Base-by-base conservation (phyloP, 2,113 vertebrate species). In the Limnothrissa miodon region DNA sequence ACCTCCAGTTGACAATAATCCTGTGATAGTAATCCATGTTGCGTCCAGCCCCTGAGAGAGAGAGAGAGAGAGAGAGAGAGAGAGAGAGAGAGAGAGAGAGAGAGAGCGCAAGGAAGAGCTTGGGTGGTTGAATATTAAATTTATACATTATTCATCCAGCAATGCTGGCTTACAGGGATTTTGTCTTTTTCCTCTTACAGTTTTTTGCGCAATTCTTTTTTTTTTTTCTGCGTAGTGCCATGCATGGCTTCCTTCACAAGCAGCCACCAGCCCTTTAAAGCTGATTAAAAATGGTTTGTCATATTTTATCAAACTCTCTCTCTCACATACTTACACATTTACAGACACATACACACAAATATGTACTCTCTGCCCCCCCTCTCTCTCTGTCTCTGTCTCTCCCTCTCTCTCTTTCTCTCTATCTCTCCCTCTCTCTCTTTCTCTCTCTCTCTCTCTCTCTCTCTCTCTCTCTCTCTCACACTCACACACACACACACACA, bases 1-100 rank as follows among this genome's bases (percentile, higher is more conserved):
- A 81, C 53, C 39, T 79, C 83, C 78, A 56, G 56, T 83, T 82
- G 81, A 80, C 86, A 87, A 84, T 89, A 90, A 90, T 88, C 80
- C 85, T 83, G 78, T 85, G 85, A 83, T 84, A 87, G 42, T 92
- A 93, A 93, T 92, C 85, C 88, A 87, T 39, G 17, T n/a, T 86
- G 66, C 66, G 81, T 83, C 80, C 81, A 87, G 78, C 51, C 82
- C 62, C 17, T 81, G 11, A 36, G 66, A 15, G 66, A 36, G 66
- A 29, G 33, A 17, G 29, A 17, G 29, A 15, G 25, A 82, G 83
- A 88, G 86, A 88, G 89, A 23, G 29, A 17, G 29, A 17, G 66
- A 17, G 66, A 2, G 66, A 5, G 11, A 5, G 29, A 15, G 25
- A 80, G 84, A 87, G 85, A 89, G 89, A 48, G 59, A 25, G 25